Evolutionary conservation across 2,113 vertebrate species (phyloP).

Genomic region (Carassius auratus): DNA sequence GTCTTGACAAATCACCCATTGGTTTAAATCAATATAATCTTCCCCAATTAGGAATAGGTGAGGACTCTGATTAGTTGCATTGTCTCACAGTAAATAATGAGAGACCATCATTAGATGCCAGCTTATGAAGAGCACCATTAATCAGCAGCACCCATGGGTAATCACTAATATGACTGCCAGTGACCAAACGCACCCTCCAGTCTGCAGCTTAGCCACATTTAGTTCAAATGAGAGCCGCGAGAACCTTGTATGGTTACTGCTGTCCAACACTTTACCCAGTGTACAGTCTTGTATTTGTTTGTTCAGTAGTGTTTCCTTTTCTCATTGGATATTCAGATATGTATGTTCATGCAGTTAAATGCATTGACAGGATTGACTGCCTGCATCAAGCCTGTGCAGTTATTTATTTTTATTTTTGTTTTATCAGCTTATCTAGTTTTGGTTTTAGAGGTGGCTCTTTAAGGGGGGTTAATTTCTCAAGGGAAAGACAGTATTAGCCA

Average conservation of each 20-base stretch:
- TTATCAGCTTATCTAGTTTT: background rate
- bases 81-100: constrained; percentile 28
- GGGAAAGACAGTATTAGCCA: background rate
- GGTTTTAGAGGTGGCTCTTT: background rate
- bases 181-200: background rate
- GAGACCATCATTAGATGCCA: constrained; percentile 26
- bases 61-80: constrained; percentile 14
- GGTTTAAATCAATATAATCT: constrained; percentile 35
- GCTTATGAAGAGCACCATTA: constrained; percentile 15
- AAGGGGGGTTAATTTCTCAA: background rate
- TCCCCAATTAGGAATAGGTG: constrained; percentile 21
- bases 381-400: no score
- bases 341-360: background rate
- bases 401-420: background rate
- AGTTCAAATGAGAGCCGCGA: background rate
- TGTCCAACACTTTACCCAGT: background rate
- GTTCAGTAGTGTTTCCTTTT: background rate
- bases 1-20: constrained; percentile 42
- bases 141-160: constrained; percentile 20
- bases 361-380: background rate
- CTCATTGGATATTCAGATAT: background rate
- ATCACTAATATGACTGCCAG: constrained; percentile 15
- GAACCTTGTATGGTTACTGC: background rate
- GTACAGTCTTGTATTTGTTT: background rate
- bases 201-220: background rate